Evolutionary conservation across 1,140 invertebrate genomes (phyloP).

Genomic region (Goniozus legneri): DNA sequence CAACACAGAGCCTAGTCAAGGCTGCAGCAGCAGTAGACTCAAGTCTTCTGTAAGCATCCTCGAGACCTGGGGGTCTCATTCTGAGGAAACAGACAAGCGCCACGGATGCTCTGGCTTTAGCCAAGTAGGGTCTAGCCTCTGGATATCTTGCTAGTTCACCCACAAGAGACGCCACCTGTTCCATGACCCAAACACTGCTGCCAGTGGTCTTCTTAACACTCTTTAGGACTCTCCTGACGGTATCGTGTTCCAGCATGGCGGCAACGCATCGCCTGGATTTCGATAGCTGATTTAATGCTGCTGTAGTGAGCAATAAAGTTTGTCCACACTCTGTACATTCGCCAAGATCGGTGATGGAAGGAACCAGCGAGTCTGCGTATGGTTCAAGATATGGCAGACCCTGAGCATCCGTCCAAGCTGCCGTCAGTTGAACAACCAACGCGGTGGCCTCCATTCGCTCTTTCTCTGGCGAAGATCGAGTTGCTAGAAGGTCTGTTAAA

Average conservation of each 20-base stretch:
- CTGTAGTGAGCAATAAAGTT: constrained; percentile 63
- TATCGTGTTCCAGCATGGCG: constrained; percentile 60
- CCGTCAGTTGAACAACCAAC: constrained; percentile 70
- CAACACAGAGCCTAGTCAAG: constrained; percentile 73
- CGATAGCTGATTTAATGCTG: constrained; percentile 66
- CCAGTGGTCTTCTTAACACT: constrained; percentile 51
- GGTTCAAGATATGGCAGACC: constrained; percentile 37
- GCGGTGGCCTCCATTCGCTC: constrained; percentile 66
- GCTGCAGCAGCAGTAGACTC: constrained; percentile 84
- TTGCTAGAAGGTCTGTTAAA: constrained; percentile 58
- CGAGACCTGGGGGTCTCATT: constrained; percentile 58
- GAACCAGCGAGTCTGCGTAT: constrained; percentile 29
- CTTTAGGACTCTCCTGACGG: constrained; percentile 55
- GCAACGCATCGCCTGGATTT: constrained; percentile 29
- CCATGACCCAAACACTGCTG: constrained; percentile 53
- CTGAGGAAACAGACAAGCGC: constrained; percentile 76
- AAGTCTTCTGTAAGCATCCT: constrained; percentile 69
- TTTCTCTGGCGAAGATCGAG: constrained; percentile 42
- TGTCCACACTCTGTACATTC: constrained; percentile 57
- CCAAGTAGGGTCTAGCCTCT: constrained; percentile 61
- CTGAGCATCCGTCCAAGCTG: constrained; percentile 61
- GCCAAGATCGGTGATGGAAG: constrained; percentile 52
- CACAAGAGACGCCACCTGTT: constrained; percentile 80
- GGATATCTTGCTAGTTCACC: constrained; percentile 73
- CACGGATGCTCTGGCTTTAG: constrained; percentile 60